Evolutionary conservation across 2,888 invertebrate species (phyloP).

Genomic region (Perizoma flavofasciatum): DNA sequence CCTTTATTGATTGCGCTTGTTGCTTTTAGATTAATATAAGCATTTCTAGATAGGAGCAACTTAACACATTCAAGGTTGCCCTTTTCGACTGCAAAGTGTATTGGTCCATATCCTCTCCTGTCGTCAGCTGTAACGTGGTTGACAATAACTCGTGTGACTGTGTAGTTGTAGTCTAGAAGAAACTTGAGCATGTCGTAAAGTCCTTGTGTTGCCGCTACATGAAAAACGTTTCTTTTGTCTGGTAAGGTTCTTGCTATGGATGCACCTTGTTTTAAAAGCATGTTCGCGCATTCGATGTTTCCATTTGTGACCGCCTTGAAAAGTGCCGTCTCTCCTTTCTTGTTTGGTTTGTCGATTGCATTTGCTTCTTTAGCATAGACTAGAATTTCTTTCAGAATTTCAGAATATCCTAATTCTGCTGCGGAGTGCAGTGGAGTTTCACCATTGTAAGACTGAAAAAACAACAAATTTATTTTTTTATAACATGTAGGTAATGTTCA

Average conservation of each 20-base stretch:
- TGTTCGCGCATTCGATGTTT: constrained; percentile 48
- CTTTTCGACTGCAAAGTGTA: constrained; percentile 67
- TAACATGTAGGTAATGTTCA: no score
- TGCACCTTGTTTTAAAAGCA: constrained; percentile 46
- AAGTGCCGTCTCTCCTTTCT: constrained; percentile 52
- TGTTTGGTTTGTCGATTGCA: constrained; percentile 40
- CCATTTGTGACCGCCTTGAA: constrained; percentile 50
- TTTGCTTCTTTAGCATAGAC: constrained; percentile 24
- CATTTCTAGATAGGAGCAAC: constrained; percentile 26
- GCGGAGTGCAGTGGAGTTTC: constrained; percentile 66
- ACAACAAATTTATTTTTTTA: neutral
- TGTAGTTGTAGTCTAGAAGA: constrained; percentile 61
- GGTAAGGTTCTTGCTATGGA: constrained; percentile 49
- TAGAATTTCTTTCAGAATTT: constrained; percentile 62
- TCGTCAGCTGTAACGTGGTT: constrained; percentile 41
- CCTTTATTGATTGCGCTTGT: constrained; percentile 8
- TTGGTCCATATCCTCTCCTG: constrained; percentile 51
- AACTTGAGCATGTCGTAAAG: constrained; percentile 67
- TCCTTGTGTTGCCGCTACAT: constrained; percentile 68
- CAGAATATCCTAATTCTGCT: constrained; percentile 56
- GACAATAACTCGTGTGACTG: constrained; percentile 38
- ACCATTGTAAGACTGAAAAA: constrained; percentile 50
- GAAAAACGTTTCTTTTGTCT: constrained; percentile 71
- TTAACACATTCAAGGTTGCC: constrained; percentile 48
- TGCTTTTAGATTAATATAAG: constrained; percentile 24